Base-by-base conservation (phyloP, 1,140 invertebrate species). In the Drosophila parabipectinata region DNA sequence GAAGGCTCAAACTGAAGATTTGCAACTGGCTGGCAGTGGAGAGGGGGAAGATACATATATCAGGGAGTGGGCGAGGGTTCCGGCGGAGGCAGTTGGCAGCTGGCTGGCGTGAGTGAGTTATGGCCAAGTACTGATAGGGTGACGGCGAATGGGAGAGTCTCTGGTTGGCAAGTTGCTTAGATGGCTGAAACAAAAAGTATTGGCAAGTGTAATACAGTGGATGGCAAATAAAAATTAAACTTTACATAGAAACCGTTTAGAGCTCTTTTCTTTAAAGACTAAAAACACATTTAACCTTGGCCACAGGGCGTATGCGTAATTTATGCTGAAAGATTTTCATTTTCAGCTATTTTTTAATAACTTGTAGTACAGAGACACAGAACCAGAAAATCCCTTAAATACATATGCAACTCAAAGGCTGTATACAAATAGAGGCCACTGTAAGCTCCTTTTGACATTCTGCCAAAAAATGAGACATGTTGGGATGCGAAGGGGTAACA, bases 381-480 rank as follows among this genome's bases (percentile, higher is more conserved):
- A 14, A 44, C 28, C 32, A 34, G 9, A 12, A 53, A 64, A 44
- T 52, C 28, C 10, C 26, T 8, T 15, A 44, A 44, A 15, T 44
- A 44, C 9, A 12, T 12, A 8, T 28, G 47, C 44, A 18, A 28
- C 14, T 26, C 47, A 68, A 48, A 41, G 24, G 64, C 26, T 39
- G 44, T 41, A 56, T 50, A 71, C 67, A 71, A 71, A 57, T 71
- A 28, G 21, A 32, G 57, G 67, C 32, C 32, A 69, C 51, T 69
- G 64, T 71, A 71, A 71, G 67, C 67, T 69, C 64, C 69, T 69
- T 69, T 71, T 71, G 67, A 71, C 67, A 71, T 50, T 57, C 44
- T 71, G 67, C 67, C 67, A 69, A 71, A 68, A 69, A 71, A 54
- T 21, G 14, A 47, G 47, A 68, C 44, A 30, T 47, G 51, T 15